Evolutionary conservation across 1,140 invertebrate species (phyloP).

Genomic region (Drosophila watanabei): DNA sequence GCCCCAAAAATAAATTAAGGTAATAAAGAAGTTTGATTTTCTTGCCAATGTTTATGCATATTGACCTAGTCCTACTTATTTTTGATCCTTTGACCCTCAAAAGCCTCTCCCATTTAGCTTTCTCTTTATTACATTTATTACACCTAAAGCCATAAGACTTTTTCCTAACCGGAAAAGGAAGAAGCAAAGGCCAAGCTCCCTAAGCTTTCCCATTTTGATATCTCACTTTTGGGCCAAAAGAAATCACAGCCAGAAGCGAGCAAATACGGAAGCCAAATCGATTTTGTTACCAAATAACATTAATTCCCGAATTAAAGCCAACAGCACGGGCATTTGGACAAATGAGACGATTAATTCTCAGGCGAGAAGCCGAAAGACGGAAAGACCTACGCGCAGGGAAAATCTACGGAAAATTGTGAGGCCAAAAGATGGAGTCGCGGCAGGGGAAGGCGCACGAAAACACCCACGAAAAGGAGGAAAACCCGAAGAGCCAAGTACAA

Average conservation of each 20-base stretch:
- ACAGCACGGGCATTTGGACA: slow-evolving; percentile 64
- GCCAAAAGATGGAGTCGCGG: slow-evolving; percentile 48
- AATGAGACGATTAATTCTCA: slow-evolving; percentile 84
- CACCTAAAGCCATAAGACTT: slow-evolving; percentile 5
- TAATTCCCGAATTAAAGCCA: slow-evolving; percentile 73
- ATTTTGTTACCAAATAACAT: slow-evolving; percentile 83
- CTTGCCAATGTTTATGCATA: background rate
- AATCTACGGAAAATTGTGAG: slow-evolving; percentile 79
- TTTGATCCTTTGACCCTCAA: background rate
- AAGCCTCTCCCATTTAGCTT: background rate
- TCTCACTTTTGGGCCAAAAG: slow-evolving; percentile 34
- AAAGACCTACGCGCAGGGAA: too few species aligned
- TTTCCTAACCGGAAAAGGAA: slow-evolving; percentile 32
- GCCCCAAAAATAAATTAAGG: background rate
- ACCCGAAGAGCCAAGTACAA: slow-evolving; percentile 70
- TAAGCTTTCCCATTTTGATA: slow-evolving; percentile 45
- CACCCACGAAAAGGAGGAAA: slow-evolving; percentile 65
- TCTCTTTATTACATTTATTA: slow-evolving; percentile 26
- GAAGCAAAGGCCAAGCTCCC: slow-evolving; percentile 4
- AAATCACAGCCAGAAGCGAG: slow-evolving; percentile 42
- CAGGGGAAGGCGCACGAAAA: slow-evolving; percentile 67
- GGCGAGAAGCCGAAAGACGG: slow-evolving; percentile 3
- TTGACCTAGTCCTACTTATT: slow-evolving; percentile 20
- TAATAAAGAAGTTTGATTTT: slow-evolving; percentile 1
- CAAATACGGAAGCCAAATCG: slow-evolving; percentile 83